Evolutionary conservation across 2,888 invertebrate genomes (phyloP).

Genomic region (Priapulus caudatus): DNA sequence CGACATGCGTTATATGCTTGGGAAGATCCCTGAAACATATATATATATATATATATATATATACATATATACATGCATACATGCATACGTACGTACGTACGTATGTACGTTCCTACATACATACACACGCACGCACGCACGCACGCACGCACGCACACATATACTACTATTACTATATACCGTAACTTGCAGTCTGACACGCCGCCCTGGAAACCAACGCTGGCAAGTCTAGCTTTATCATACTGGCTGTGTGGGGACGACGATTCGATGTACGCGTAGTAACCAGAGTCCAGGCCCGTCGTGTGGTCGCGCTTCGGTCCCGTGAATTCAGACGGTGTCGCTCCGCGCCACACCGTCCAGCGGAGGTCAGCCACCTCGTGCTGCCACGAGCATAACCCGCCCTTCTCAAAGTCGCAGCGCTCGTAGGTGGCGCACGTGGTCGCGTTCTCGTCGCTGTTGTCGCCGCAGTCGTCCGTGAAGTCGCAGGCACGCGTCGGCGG

Average conservation of each 20-base stretch:
- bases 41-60: too few relatives aligned
- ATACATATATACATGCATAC: too few relatives aligned
- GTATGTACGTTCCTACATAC: too few relatives aligned
- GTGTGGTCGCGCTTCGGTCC: constrained; percentile 8
- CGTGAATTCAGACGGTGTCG: not conserved
- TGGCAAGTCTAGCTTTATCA: not conserved
- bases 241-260: not conserved
- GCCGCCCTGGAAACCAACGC: not conserved
- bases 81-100: too few relatives aligned
- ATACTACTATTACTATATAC: too few relatives aligned
- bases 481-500: not conserved
- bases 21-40: too few relatives aligned
- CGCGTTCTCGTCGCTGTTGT: not conserved
- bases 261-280: not conserved
- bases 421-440: not conserved
- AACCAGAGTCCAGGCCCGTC: constrained; percentile 1
- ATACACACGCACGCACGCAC: too few relatives aligned
- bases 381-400: not conserved
- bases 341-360: not conserved
- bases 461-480: constrained; percentile 8
- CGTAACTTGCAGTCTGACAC: too few relatives aligned
- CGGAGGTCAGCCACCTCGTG: not conserved
- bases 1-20: too few relatives aligned
- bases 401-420: constrained; percentile 7
- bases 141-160: too few relatives aligned